Evolutionary conservation across 2,888 invertebrate species (phyloP), one percentile per base, ranked within the genome.

Genomic region (Phrixothrix hirtus): DNA sequence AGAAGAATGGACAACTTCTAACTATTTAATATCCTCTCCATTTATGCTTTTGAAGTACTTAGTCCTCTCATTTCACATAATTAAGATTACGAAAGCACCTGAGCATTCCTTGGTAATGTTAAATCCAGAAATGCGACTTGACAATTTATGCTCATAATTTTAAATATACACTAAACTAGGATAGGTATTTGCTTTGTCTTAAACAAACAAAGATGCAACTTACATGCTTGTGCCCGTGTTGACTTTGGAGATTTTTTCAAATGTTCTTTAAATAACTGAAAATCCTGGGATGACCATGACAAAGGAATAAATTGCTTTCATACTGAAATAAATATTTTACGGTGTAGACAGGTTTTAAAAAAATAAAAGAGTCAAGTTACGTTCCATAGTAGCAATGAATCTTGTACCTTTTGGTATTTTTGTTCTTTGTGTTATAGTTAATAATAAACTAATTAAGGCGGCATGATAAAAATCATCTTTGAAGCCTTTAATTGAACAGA

Each of bases 391-490:
- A 21, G 37, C 37, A 10, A 37, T 37, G 37, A 37, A 37, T 37
- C 37, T 37, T 21, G 5, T 2, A 9, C n/a, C 10, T 26, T 43
- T 13, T 32, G 7, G 4, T 30, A 14, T 27, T 36, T 27, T 12
- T 45, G n/a, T 37, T 34, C 34, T 17, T 34, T 44, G 15, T 45
- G 29, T 50, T 36, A 36, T 31, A 37, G 36, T 45, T 50, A 42
- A 50, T 45, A 50, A 50, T 50, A 50, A 50, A 50, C 50, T 50
- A 50, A 50, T 50, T 44, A 50, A 45, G 37, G 50, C 16, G 50
- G 37, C 27, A 44, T 27, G 45, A 50, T 49, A 30, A 44, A n/a
- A 50, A 26, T 10, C 34, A 1, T 21, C 12, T 43, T 32, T 34
- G 42, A 43, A 14, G 32, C 13, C 2, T 41, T 43, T 43, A 43